phyloP scores from a whole-genome alignment of 2,113 vertebrate species.

The Alethe castanea region DNA sequence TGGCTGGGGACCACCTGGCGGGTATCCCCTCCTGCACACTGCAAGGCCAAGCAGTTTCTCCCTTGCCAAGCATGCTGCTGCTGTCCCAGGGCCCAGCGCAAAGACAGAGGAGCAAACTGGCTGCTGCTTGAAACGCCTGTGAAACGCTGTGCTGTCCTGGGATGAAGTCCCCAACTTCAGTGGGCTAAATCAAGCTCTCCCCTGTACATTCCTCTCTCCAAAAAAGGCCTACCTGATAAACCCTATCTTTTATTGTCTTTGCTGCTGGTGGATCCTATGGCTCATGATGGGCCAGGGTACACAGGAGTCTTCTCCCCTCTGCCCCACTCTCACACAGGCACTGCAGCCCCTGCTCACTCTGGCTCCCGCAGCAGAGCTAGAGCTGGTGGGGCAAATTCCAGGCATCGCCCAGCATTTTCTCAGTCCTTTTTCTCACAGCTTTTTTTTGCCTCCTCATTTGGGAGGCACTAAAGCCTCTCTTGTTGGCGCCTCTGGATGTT shows the following conservation, averaged over 20 bases:
- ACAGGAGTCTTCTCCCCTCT: neutral
- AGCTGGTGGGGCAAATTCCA: neutral
- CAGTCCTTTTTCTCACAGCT: neutral
- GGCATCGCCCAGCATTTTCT: neutral
- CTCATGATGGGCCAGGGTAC: fast-evolving
- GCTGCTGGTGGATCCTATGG: neutral
- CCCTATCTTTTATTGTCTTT: neutral
- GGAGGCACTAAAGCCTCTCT: neutral
- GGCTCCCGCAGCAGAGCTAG: neutral
- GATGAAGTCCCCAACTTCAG: neutral
- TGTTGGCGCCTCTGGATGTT: neutral
- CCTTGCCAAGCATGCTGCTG: neutral
- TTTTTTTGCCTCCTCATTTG: neutral
- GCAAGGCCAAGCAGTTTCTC: neutral
- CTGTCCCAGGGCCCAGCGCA: neutral
- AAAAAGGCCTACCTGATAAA: neutral
- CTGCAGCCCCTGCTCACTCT: neutral
- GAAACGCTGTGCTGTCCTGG: neutral
- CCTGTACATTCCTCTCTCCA: neutral
- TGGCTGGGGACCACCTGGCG: neutral
- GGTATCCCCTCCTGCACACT: fast-evolving
- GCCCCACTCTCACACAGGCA: neutral
- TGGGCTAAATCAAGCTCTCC: neutral
- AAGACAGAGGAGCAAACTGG: neutral
- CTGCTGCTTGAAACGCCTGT: neutral